Percentiles rank a stretch among this genome's conserved stretches.
Conservation (phyloP, 1,140 invertebrate genomes). For the Argopecten irradians region DNA sequence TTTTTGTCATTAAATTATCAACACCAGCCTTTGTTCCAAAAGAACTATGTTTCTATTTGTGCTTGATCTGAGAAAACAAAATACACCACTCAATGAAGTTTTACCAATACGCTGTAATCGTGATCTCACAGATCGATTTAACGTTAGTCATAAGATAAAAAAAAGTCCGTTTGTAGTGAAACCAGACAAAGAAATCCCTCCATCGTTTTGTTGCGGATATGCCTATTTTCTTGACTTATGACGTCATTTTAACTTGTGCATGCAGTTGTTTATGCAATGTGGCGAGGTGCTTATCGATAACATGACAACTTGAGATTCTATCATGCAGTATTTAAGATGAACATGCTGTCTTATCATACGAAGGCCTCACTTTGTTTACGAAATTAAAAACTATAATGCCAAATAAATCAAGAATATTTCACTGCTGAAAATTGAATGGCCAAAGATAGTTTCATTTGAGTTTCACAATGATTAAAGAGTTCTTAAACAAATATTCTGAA, state of each 20-base stretch:
- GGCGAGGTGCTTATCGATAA: neutral
- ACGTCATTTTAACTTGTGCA: neutral
- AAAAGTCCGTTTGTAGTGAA: neutral
- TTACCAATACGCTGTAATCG: neutral
- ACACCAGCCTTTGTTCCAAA: too few relatives aligned
- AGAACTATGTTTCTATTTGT: too few relatives aligned
- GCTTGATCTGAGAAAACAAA: neutral
- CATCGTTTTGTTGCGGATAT: neutral
- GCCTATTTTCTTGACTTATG: neutral
- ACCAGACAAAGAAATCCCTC: neutral
- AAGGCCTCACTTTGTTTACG: neutral
- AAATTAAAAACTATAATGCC: too few relatives aligned
- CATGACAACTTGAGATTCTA: neutral
- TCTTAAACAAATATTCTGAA: neutral
- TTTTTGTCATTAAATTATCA: too few relatives aligned
- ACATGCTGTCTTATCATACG: neutral
- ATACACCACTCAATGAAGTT: neutral
- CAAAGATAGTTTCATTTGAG: neutral
- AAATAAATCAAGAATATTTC: conserved; percentile 19
- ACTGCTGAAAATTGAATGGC: neutral
- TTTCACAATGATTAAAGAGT: neutral
- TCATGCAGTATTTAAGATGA: neutral
- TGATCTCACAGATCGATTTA: neutral
- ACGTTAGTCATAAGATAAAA: neutral
- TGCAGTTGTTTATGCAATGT: neutral